A percentile compares a stretch with the other conserved stretches of the same genome.
Evolutionary conservation across 2,888 invertebrate genomes (phyloP).

Genomic region (Limnephilus lunatus): DNA sequence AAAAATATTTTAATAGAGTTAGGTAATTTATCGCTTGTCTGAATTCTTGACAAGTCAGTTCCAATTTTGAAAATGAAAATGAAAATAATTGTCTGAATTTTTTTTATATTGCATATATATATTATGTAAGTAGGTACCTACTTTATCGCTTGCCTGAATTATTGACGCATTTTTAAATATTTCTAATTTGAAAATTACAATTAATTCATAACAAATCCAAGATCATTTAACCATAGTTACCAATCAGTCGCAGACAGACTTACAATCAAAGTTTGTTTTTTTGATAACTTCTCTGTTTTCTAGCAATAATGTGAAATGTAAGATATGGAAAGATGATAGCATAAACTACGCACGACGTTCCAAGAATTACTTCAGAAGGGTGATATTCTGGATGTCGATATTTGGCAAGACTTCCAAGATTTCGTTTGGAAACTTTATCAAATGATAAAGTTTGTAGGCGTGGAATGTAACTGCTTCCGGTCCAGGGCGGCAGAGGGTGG

Average conservation of each 20-base stretch:
- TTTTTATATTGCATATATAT: too few relatives aligned
- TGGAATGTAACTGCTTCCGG: conserved; percentile 38
- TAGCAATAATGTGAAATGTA: neutral
- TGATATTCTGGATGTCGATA: neutral
- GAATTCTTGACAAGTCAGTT: neutral
- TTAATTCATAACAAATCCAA: neutral
- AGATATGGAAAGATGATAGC: neutral
- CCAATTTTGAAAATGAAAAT: too few relatives aligned
- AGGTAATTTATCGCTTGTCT: neutral
- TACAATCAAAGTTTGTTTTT: neutral
- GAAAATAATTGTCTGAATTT: too few relatives aligned
- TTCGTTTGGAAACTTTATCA: conserved; percentile 52
- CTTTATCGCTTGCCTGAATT: too few relatives aligned
- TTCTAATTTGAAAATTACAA: too few relatives aligned
- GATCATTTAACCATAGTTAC: neutral
- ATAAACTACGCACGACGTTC: neutral
- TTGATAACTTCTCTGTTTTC: neutral
- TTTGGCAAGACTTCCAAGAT: conserved; percentile 34
- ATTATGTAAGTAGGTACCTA: too few relatives aligned
- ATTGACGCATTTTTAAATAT: too few relatives aligned
- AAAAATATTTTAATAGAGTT: too few relatives aligned
- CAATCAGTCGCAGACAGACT: neutral
- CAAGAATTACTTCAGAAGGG: conserved; percentile 16
- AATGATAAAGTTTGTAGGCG: conserved; percentile 55
- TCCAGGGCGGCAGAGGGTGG: neutral